A percentile compares a stretch with the other conserved stretches of the same genome.
These are phyloP conservation scores for Masticophis lateralis DNA, from an alignment of 2,797 vertebrate genomes.

Conservation along the genomic window DNA sequence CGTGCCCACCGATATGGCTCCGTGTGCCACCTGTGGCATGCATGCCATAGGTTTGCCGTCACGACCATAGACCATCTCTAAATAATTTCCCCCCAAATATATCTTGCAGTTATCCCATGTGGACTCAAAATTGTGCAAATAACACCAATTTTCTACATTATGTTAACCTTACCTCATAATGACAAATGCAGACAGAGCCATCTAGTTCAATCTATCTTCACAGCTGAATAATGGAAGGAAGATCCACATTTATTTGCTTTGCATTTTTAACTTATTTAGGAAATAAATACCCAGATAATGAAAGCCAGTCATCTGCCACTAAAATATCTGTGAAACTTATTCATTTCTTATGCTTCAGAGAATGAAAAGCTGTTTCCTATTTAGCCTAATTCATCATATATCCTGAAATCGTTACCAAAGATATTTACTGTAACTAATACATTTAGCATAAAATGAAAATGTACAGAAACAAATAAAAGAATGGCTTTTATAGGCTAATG, in stretches of 20 bases:
- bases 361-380: constrained; percentile 32
- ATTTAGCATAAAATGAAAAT: constrained; percentile 10
- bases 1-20: no score
- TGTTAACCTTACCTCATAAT: constrained; percentile 14
- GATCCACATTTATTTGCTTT: constrained; percentile 8
- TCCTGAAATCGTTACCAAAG: constrained; percentile 23
- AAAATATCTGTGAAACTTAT: constrained; percentile 32
- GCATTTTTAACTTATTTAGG: constrained; percentile 32
- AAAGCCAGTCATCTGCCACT: constrained; percentile 30
- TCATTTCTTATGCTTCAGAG: constrained; percentile 25
- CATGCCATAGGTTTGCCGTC: no score
- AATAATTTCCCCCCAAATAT: background rate
- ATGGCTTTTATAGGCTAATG: constrained; percentile 13
- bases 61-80: background rate
- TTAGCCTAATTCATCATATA: constrained; percentile 30
- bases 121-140: background rate
- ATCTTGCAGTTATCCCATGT: background rate
- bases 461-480: constrained; percentile 19
- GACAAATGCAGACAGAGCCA: background rate
- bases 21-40: no score
- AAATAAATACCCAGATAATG: constrained; percentile 28
- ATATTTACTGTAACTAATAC: constrained; percentile 13
- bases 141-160: constrained; percentile 5
- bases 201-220: constrained; percentile 1
- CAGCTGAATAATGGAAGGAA: constrained; percentile 1